phyloP scores from a whole-genome alignment of 2,888 invertebrate genomes.

The Eupeodes latifasciatus region DNA sequence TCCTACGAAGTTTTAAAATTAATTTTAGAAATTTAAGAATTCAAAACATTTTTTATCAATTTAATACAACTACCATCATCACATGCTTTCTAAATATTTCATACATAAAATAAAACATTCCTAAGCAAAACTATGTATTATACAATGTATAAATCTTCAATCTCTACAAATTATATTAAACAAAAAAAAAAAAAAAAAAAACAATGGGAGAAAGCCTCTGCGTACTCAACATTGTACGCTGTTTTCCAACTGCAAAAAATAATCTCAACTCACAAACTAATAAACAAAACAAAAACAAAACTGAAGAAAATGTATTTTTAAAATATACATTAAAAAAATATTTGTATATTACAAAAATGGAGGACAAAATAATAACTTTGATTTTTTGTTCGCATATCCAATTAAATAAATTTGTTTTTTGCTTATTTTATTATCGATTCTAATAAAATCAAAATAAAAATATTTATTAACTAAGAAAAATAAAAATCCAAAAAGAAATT shows the following conservation, averaged over 20 bases:
- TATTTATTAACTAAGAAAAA: constrained; percentile 26
- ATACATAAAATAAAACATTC: constrained; percentile 55
- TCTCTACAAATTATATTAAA: constrained; percentile 42
- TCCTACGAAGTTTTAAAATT: too few relatives aligned
- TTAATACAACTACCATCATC: constrained; percentile 51
- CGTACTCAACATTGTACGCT: constrained; percentile 41
- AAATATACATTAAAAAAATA: not conserved
- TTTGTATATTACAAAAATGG: constrained; percentile 20
- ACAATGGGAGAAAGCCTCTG: constrained; percentile 54
- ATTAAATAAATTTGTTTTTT: constrained; percentile 52
- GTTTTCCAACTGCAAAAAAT: constrained; percentile 67
- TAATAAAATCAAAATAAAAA: constrained; percentile 33
- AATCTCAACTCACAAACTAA: constrained; percentile 64
- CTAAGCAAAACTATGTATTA: constrained; percentile 32
- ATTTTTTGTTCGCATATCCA: constrained; percentile 60
- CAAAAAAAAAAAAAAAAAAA: not conserved
- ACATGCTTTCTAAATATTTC: constrained; percentile 71
- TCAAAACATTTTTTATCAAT: not conserved
- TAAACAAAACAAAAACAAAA: constrained; percentile 62
- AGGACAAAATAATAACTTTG: constrained; percentile 53
- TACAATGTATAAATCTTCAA: not conserved
- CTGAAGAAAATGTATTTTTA: constrained; percentile 28
- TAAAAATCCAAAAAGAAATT: constrained; percentile 24
- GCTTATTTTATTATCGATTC: constrained; percentile 41
- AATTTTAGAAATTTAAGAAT: too few relatives aligned